phyloP scores from a whole-genome alignment of 2,797 vertebrate genomes.

The Coccyzus lansbergi region DNA sequence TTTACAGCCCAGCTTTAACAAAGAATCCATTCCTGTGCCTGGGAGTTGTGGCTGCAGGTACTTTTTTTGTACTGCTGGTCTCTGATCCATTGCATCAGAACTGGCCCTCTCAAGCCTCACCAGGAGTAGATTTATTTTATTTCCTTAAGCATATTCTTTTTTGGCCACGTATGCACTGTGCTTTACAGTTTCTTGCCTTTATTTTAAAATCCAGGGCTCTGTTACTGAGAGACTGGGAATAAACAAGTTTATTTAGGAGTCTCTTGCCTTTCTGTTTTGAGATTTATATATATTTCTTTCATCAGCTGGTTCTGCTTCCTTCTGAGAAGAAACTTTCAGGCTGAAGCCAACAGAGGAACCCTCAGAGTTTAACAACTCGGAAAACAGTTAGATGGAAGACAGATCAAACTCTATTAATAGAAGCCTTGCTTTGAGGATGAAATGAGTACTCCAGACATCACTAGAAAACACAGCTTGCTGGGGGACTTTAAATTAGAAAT shows the following conservation, averaged over 20 bases:
- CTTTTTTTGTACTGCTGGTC: neutral
- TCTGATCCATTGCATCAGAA: neutral
- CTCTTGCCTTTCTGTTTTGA: conserved; percentile 27
- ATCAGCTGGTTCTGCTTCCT: conserved; percentile 23
- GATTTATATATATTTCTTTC: neutral
- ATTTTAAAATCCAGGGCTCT: conserved; percentile 37
- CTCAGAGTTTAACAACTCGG: neutral
- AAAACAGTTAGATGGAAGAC: neutral
- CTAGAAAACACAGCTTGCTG: neutral
- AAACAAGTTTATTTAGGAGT: conserved; percentile 50
- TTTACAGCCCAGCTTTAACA: neutral
- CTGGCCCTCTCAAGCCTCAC: neutral
- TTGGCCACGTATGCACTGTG: neutral
- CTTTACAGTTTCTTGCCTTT: conserved; percentile 12
- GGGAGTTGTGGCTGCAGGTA: neutral
- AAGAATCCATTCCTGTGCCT: neutral
- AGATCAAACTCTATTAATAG: neutral
- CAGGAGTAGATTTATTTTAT: neutral
- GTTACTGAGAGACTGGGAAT: conserved; percentile 48
- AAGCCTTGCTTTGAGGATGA: neutral
- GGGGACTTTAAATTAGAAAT: neutral
- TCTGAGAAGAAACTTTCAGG: neutral
- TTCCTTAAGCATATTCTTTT: neutral
- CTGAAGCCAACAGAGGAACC: neutral
- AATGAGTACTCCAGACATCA: neutral